phyloP scores from a whole-genome alignment of 23 tunicate genomes.

The Halocynthia aurantium region DNA sequence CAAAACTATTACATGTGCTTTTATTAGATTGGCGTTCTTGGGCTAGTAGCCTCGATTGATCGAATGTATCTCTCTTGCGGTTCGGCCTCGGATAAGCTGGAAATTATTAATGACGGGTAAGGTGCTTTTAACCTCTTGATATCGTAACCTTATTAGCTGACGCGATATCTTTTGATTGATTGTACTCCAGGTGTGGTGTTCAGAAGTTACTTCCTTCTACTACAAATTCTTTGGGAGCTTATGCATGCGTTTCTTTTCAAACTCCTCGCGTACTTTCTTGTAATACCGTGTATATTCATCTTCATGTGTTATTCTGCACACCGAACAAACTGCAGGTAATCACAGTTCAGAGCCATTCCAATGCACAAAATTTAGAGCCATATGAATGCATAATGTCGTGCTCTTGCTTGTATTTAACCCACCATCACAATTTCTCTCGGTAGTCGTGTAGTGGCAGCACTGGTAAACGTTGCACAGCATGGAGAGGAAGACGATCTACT shows the following conservation, averaged over 20 bases:
- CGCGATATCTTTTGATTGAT: neutral
- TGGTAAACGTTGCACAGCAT: slow-evolving; percentile 5
- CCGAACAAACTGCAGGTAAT: slow-evolving; percentile 13
- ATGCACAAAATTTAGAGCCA: neutral
- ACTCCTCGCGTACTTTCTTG: slow-evolving; percentile 12
- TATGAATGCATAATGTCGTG: neutral
- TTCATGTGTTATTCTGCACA: slow-evolving; percentile 1
- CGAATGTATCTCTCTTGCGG: slow-evolving; percentile 18
- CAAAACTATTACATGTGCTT: no score
- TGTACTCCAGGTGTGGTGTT: slow-evolving; percentile 3
- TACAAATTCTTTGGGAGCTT: neutral
- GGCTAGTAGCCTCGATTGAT: slow-evolving; percentile 9
- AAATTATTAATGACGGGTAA: neutral
- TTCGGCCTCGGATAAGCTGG: neutral
- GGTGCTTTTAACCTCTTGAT: no score
- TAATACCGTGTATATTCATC: slow-evolving; percentile 10
- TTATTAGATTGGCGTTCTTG: neutral
- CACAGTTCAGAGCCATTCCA: neutral
- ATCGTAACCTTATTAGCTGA: neutral
- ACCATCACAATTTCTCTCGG: neutral
- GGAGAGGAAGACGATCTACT: neutral
- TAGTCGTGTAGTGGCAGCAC: slow-evolving; percentile 5
- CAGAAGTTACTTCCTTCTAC: neutral
- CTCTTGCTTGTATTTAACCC: neutral
- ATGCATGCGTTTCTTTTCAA: slow-evolving; percentile 22